phyloP scores from a whole-genome alignment of 1,140 invertebrate species.

The Leguminivora glycinivorella region DNA sequence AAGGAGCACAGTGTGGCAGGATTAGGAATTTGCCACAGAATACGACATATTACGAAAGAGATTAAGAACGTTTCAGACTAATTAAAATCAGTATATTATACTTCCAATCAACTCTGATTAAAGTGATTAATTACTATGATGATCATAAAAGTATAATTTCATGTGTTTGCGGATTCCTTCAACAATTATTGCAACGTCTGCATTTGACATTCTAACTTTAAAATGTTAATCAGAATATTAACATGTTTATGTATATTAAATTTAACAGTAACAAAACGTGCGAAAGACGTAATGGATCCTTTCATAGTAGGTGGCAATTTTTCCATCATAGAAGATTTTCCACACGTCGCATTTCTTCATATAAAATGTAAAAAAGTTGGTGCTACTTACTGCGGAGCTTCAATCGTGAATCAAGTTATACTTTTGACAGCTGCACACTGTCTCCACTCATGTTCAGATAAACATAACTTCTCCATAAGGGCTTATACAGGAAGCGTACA shows the following conservation, averaged over 20 bases:
- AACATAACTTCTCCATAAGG: neutral
- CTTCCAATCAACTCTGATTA: neutral
- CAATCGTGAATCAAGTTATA: slow-evolving; percentile 34
- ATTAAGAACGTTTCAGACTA: neutral
- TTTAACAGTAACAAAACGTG: neutral
- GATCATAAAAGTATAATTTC: neutral
- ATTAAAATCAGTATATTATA: neutral
- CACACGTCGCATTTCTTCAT: neutral
- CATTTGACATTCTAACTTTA: neutral
- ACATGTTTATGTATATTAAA: neutral
- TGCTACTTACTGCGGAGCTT: slow-evolving; percentile 31
- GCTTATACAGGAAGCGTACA: neutral
- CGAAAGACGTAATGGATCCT: neutral
- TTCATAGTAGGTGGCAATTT: neutral
- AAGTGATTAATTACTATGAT: neutral
- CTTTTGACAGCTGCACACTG: slow-evolving; percentile 35
- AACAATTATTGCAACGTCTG: neutral
- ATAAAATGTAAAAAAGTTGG: neutral
- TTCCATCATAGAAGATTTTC: slow-evolving; percentile 8
- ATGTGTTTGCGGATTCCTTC: no score
- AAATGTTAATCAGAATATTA: neutral
- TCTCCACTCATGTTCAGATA: slow-evolving; percentile 6
- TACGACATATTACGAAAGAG: no score
- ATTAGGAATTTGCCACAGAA: no score
- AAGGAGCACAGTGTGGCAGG: no score